Evolutionary conservation across 2,113 vertebrate genomes (phyloP).

Genomic region (Empidonax traillii): DNA sequence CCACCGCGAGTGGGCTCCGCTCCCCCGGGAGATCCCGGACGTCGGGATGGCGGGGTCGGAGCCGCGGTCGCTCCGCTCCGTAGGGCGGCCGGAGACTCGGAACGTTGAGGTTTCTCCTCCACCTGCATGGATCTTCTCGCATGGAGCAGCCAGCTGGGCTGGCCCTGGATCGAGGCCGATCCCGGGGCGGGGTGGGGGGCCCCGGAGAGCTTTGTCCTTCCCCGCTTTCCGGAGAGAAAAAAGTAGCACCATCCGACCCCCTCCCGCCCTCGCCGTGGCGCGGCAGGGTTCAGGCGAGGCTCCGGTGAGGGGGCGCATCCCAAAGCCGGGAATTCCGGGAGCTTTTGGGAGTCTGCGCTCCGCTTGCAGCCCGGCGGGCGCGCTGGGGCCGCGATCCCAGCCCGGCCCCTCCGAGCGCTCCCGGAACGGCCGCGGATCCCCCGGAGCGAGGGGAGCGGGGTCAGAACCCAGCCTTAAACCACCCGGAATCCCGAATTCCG

Average conservation of each 20-base stretch:
- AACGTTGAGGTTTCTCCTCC: slow-evolving; percentile 19
- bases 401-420: neutral
- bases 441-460: neutral
- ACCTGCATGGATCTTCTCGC: slow-evolving; percentile 27
- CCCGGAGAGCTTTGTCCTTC: neutral
- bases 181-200: neutral
- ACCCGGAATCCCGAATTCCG: neutral
- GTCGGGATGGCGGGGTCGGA: neutral
- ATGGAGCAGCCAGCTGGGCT: neutral
- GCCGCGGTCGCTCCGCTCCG: neutral
- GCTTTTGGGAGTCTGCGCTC: neutral
- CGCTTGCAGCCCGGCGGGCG: neutral
- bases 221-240: neutral
- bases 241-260: too few species aligned
- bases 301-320: neutral
- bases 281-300: neutral
- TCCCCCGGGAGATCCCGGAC: neutral
- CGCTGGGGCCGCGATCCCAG: neutral
- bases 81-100: neutral
- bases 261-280: neutral
- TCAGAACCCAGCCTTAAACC: neutral
- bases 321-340: neutral
- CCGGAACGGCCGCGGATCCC: neutral
- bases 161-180: neutral
- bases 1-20: neutral